Percentiles rank a stretch among this genome's conserved stretches.
These are phyloP conservation scores for Bombus impatiens DNA, from an alignment of 1,140 invertebrate species.

Conservation along the genomic window DNA sequence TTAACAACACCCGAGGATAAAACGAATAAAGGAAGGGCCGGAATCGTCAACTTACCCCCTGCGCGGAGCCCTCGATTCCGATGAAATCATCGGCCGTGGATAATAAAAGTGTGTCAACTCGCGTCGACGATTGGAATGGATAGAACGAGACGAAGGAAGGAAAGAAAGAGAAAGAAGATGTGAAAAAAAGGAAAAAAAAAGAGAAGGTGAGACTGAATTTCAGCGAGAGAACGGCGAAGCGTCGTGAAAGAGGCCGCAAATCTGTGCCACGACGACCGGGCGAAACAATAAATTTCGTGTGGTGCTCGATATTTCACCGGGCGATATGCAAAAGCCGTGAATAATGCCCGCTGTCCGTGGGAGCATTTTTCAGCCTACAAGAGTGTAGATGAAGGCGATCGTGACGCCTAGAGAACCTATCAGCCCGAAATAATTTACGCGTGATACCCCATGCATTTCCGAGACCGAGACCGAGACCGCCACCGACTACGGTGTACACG, in stretches of 20 bases:
- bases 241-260: conserved; percentile 39
- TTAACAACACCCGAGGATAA: conserved; percentile 40
- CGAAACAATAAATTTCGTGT: conserved; percentile 44
- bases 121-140: neutral
- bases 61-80: conserved; percentile 12
- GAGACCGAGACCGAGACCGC: neutral
- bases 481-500: neutral
- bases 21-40: conserved; percentile 16
- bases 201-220: neutral
- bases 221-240: conserved; percentile 2
- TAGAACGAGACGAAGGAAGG: neutral
- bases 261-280: conserved; percentile 42
- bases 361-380: conserved; percentile 35
- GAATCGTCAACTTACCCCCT: conserved; percentile 33
- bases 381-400: neutral
- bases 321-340: conserved; percentile 42
- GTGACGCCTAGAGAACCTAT: conserved; percentile 14
- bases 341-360: conserved; percentile 29
- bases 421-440: conserved; percentile 52
- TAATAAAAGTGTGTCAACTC: conserved; percentile 45
- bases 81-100: conserved; percentile 14
- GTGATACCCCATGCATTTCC: neutral
- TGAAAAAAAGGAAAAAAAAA: neutral
- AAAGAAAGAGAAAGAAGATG: neutral
- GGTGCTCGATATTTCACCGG: conserved; percentile 42